These are phyloP conservation scores for Gila orcuttii DNA, from an alignment of 2,113 vertebrate genomes.

Conservation along the genomic window DNA sequence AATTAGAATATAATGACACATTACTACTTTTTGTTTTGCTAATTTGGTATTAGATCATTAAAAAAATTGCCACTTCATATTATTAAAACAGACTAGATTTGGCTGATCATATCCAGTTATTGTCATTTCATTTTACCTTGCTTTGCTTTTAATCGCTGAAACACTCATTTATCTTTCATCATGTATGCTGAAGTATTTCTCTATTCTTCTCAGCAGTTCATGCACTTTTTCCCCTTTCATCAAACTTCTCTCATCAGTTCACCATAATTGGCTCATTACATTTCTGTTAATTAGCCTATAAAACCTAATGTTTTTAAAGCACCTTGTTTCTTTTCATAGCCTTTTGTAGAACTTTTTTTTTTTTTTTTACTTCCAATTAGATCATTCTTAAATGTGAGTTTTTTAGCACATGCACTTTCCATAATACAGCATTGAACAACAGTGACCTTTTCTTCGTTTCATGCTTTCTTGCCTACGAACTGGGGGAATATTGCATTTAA, in stretches of 20 bases:
- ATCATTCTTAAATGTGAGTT: neutral
- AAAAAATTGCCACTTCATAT: neutral
- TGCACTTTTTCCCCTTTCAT: constrained; percentile 22
- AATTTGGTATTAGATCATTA: constrained; percentile 12
- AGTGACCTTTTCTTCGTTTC: constrained; percentile 43
- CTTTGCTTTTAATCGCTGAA: constrained; percentile 9
- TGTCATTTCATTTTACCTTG: neutral
- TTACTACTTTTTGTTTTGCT: neutral
- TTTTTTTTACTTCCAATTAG: neutral
- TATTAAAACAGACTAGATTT: constrained; percentile 23
- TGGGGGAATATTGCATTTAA: constrained; percentile 9
- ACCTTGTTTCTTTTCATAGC: constrained; percentile 69
- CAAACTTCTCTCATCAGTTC: constrained; percentile 71
- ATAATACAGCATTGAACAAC: neutral
- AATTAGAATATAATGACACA: neutral
- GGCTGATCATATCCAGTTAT: constrained; percentile 31
- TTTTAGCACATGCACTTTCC: neutral
- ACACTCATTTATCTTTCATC: constrained; percentile 31
- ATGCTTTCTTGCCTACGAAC: constrained; percentile 33
- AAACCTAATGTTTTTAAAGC: constrained; percentile 63
- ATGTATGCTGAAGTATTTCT: neutral
- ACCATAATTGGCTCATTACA: constrained; percentile 79
- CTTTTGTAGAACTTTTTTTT: constrained; percentile 9
- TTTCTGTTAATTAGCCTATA: constrained; percentile 72
- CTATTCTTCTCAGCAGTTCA: neutral